Base-by-base conservation (phyloP, 2,888 invertebrate genomes). In the Diarsia dahlii region DNA sequence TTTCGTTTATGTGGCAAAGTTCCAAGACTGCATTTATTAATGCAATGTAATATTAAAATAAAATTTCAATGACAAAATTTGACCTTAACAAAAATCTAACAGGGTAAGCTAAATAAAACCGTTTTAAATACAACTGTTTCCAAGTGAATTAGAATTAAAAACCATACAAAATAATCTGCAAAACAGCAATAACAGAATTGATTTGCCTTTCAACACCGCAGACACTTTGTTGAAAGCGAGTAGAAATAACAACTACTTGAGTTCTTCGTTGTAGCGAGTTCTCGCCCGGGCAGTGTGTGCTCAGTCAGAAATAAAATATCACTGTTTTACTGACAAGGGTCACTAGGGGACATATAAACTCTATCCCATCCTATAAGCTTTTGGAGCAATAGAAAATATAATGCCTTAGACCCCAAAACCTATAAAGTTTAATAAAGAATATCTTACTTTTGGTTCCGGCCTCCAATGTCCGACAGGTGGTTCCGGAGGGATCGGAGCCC, bases 401-500 rank as follows among this genome's bases (percentile, higher is more conserved):
- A 8, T 28, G 58, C 8, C 58, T 28, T 15, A 28, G 15, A 28
- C 18, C 58, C 15, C 58, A 3, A 18, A 28, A 28, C 15, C 3
- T 34, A 60, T 10, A 34, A 39, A 65, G 15, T 5, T 23, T 8
- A 58, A 54, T 4, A 20, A 23, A 70, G 12, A 46, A 50, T 0
- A 18, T 90, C 94, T 94, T 96, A 97, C 96, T 92, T 90, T 92
- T 72, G 94, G 93, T 84, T 99, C 99, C 0, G 99, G 99, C 90
- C 97, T 98, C 99, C 99, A 99, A 90, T 98, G 97, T 0, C 98
- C 98, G 0, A 98, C 97, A 0, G 99, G 98, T 0, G 99, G 99
- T 90, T 99, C 99, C 0, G 99, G 99, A 0, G 98, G 98, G 85
- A 99, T 98, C 0, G 99, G 99, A 0, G 99, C 98, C 0, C 99